Conservation (phyloP, 2,888 invertebrate genomes). For the Pachymerium ferrugineum region DNA sequence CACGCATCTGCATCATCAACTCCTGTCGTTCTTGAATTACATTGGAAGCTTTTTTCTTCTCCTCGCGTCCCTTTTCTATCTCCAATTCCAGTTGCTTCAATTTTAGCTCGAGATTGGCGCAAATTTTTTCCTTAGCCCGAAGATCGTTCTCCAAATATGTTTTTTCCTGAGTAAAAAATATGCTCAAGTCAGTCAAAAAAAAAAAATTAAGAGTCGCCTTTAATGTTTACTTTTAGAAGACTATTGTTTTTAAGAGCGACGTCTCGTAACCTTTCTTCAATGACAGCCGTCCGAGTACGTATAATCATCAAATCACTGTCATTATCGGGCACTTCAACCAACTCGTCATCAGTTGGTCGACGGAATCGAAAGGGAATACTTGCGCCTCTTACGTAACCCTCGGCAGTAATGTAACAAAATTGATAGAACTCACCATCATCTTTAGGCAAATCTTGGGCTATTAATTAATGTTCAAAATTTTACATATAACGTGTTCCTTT, state of each 20-base stretch:
- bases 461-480: conserved; percentile 2
- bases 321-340: conserved; percentile 44
- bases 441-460: conserved; percentile 44
- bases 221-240: neutral
- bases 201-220: too few relatives aligned
- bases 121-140: neutral
- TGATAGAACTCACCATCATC: conserved; percentile 49
- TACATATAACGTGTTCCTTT: neutral
- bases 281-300: conserved; percentile 42
- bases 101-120: neutral
- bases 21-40: neutral
- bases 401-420: conserved; percentile 46
- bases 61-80: neutral
- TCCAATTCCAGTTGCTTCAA: neutral
- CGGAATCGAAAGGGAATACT: conserved; percentile 48
- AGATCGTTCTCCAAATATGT: neutral
- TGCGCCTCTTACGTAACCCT: conserved; percentile 45
- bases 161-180: neutral
- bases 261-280: conserved; percentile 43
- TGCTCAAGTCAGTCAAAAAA: neutral
- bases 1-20: neutral
- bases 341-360: conserved; percentile 43
- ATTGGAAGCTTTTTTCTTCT: neutral
- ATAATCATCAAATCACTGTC: conserved; percentile 46
- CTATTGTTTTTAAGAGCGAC: conserved; percentile 17